Evolutionary conservation across 1,140 invertebrate species (phyloP).

Genomic region (Papilio xuthus): DNA sequence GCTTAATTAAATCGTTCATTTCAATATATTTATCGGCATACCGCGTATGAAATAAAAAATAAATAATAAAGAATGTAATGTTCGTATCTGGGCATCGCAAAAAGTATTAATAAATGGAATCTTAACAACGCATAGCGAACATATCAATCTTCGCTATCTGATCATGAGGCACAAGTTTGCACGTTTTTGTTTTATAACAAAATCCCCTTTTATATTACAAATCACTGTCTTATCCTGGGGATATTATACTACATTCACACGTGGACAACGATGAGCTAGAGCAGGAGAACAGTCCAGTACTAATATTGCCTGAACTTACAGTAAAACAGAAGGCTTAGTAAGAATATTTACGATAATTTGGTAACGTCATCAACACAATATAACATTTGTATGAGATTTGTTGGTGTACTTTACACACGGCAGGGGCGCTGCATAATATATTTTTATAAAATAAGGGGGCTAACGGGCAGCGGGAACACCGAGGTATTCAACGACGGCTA

Average conservation of each 20-base stretch:
- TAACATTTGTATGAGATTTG: too few relatives aligned
- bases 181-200: slow-evolving; percentile 32
- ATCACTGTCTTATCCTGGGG: slow-evolving; percentile 36
- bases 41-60: neutral
- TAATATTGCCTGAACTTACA: neutral
- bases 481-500: too few relatives aligned
- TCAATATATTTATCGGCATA: neutral
- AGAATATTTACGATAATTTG: too few relatives aligned
- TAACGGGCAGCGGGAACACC: too few relatives aligned
- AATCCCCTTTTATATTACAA: slow-evolving; percentile 34
- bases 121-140: slow-evolving; percentile 27
- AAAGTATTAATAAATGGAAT: slow-evolving; percentile 14
- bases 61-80: neutral
- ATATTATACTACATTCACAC: neutral
- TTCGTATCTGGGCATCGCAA: slow-evolving; percentile 5
- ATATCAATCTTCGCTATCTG: slow-evolving; percentile 35
- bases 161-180: slow-evolving; percentile 5
- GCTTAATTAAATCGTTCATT: slow-evolving; percentile 20
- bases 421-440: too few relatives aligned
- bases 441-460: too few relatives aligned
- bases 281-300: neutral
- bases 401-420: too few relatives aligned
- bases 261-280: neutral
- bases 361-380: too few relatives aligned
- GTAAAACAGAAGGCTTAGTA: too few relatives aligned